Percentiles rank a stretch among this genome's conserved stretches.
Conservation (phyloP, 30 jellyfish, hydroid and myxozoan species). For the Aurelia sp. region DNA sequence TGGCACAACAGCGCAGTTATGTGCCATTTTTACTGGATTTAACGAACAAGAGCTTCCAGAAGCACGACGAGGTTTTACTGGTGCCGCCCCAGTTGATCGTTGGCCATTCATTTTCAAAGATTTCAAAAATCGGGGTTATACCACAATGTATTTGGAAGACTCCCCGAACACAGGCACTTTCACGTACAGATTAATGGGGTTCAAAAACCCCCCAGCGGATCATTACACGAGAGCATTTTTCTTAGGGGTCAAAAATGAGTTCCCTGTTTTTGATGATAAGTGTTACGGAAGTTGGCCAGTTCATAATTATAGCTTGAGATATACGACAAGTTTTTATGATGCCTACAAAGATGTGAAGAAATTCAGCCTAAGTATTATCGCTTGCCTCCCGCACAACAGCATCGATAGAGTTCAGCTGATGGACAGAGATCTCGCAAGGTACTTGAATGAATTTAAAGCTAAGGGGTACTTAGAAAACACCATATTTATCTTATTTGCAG, state of each 20-base stretch:
- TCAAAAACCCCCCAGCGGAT: conserved; percentile 69
- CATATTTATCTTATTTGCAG: conserved; percentile 48
- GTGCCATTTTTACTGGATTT: conserved; percentile 70
- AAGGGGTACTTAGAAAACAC: conserved; percentile 53
- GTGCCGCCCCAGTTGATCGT: conserved; percentile 55
- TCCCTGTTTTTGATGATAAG: not conserved
- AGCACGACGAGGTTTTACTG: conserved; percentile 46
- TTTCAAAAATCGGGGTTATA: conserved; percentile 64
- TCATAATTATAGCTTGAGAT: conserved; percentile 14
- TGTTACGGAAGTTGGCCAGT: conserved; percentile 31
- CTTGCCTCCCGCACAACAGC: conserved; percentile 60
- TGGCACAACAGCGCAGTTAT: conserved; percentile 76
- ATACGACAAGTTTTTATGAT: conserved; percentile 7
- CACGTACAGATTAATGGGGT: conserved; percentile 73
- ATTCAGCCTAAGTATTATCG: conserved; percentile 37
- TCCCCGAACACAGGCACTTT: conserved; percentile 48
- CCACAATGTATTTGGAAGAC: conserved; percentile 68
- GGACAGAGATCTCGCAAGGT: conserved; percentile 49
- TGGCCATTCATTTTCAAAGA: conserved; percentile 89
- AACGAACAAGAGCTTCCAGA: conserved; percentile 64
- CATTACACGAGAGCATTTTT: conserved; percentile 76
- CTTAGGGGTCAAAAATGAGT: conserved; percentile 10
- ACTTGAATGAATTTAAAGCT: conserved; percentile 12
- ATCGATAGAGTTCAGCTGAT: conserved; percentile 26
- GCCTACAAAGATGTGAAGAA: conserved; percentile 16